Evolutionary conservation across 2,888 invertebrate species (phyloP), one percentile per base, ranked within the genome.

Genomic region (Deilephila porcellus): DNA sequence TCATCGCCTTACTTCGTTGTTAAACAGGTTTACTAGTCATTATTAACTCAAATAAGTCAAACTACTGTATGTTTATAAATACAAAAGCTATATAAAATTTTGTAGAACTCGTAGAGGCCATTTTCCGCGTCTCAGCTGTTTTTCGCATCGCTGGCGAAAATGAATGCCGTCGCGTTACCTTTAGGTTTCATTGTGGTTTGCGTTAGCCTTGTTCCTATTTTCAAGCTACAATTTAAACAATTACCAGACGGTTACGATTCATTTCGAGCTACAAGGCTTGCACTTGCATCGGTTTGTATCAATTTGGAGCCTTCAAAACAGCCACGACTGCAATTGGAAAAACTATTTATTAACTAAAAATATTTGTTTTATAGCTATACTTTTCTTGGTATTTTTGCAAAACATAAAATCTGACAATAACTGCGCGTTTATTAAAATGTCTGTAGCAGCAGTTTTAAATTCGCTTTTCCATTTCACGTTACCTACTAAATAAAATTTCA

Each of bases 161-260:
- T 82, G 81, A 80, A 82, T 81, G 76, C 80, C 81, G 77, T 72
- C 53, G 14, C 72, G 71, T 82, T 82, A 80, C 78, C 77, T 77
- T 83, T 81, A 81, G 79, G 78, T 83, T 83, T 80, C 77, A 79
- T 78, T 82, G 81, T 81, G 82, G 82, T 83, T 83, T 81, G 78
- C 76, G 77, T 82, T 77, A 76, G 79, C 76, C 77, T 80, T 77
- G 74, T 76, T 77, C 75, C 77, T 77, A 78, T 82, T 81, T 81
- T 80, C 79, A 80, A 79, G 73, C 79, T 78, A 73, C 78, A 82
- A 80, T 79, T 80, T 87, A 83, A 86, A 67, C 67, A 56, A 73
- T 67, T 60, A 73, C 67, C 32, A 67, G 25, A 19, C 45, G 25
- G 59, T 67, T 73, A 37, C 29, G 67, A 67, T 59, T 37, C 37